phyloP scores from a whole-genome alignment of 2,797 vertebrate species.

The Thunnus albacares region DNA sequence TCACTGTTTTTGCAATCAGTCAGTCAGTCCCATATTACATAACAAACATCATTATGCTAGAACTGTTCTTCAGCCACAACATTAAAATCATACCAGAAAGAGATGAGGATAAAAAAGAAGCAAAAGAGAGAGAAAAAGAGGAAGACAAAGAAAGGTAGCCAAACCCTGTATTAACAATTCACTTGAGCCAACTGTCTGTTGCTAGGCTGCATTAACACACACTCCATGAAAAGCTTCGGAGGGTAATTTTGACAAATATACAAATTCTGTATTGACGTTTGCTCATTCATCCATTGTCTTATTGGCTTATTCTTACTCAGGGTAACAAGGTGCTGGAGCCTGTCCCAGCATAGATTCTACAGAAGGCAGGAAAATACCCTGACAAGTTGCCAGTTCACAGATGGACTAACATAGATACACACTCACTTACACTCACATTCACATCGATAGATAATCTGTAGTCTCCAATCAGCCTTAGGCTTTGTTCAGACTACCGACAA shows the following conservation, averaged over 20 bases:
- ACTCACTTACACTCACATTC: slow-evolving; percentile 28
- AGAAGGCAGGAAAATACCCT: slow-evolving; percentile 57
- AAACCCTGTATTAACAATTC: slow-evolving; percentile 45
- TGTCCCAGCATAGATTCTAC: slow-evolving; percentile 48
- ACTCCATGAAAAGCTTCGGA: slow-evolving; percentile 49
- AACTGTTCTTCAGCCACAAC: slow-evolving; percentile 36
- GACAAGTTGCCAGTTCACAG: slow-evolving; percentile 62
- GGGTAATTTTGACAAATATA: slow-evolving; percentile 57
- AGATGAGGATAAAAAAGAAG: slow-evolving; percentile 30
- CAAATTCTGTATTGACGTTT: slow-evolving; percentile 54
- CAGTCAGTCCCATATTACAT: slow-evolving; percentile 4
- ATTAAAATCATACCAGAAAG: slow-evolving; percentile 50
- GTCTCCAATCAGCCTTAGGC: slow-evolving; percentile 27
- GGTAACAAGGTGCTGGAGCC: slow-evolving; percentile 57
- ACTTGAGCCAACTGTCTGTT: slow-evolving; percentile 71
- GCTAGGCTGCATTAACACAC: slow-evolving; percentile 73
- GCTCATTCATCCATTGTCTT: slow-evolving; percentile 55
- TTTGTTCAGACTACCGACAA: no score
- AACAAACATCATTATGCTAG: slow-evolving; percentile 29
- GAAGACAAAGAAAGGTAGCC: slow-evolving; percentile 45
- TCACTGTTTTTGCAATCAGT: slow-evolving; percentile 29
- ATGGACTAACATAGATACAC: slow-evolving; percentile 51
- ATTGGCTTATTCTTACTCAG: slow-evolving; percentile 42
- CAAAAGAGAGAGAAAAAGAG: slow-evolving; percentile 4
- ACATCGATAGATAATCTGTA: slow-evolving; percentile 42